phyloP scores from a whole-genome alignment of 30 jellyfish, hydroid and myxozoan genomes.

The Aurelia aurita complex sp. Pacific region DNA sequence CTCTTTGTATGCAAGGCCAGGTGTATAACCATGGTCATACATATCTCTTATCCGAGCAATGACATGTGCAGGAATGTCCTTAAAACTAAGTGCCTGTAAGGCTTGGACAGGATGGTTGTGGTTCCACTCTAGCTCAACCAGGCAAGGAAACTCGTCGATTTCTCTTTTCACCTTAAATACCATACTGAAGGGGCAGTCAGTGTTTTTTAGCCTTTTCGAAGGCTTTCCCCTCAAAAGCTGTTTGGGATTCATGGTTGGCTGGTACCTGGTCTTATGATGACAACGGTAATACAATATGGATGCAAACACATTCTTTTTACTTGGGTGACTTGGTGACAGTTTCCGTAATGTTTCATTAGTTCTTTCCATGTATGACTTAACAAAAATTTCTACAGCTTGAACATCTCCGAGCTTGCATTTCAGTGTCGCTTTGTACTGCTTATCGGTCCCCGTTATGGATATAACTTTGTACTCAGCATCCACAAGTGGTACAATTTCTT shows the following conservation, averaged over 20 bases:
- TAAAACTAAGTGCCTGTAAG: slow-evolving; percentile 26
- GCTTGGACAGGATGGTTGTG: slow-evolving; percentile 3
- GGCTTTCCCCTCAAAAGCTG: slow-evolving; percentile 1
- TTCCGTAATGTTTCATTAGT: not conserved
- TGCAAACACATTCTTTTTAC: not conserved
- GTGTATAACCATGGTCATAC: slow-evolving; percentile 13
- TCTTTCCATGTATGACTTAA: not conserved
- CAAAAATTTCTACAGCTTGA: not conserved
- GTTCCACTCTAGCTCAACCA: slow-evolving; percentile 40
- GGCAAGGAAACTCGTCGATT: not conserved
- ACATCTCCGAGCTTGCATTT: not conserved
- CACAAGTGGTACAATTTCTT: no score
- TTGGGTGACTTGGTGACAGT: not conserved
- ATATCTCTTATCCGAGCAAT: slow-evolving; percentile 5
- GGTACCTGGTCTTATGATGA: slow-evolving; percentile 44
- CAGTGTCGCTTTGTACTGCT: not conserved
- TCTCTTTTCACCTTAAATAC: not conserved
- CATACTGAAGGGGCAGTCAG: slow-evolving; percentile 27
- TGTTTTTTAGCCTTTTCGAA: slow-evolving; percentile 27
- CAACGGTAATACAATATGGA: slow-evolving; percentile 13
- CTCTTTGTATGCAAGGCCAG: slow-evolving; percentile 44
- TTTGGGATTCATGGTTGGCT: slow-evolving; percentile 16
- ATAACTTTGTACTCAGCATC: no score
- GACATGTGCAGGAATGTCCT: slow-evolving; percentile 1
- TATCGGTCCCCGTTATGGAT: no score